phyloP scores from a whole-genome alignment of 1,140 invertebrate species.

The Apocrypta bakeri region DNA sequence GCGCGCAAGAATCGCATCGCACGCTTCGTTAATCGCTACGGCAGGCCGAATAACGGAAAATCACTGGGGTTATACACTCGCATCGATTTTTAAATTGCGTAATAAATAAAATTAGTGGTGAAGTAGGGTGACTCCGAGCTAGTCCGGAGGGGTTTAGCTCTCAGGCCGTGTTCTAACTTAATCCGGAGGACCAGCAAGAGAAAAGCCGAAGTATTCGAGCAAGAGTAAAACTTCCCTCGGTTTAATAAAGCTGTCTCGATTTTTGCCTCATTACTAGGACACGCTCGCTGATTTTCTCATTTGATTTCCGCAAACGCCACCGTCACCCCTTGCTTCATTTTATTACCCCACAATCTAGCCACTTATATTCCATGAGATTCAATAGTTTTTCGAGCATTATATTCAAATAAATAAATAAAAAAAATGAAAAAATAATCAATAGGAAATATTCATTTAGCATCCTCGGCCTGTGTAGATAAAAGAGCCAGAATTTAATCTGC shows the following conservation, averaged over 20 bases:
- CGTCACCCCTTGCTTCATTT: slow-evolving; percentile 20
- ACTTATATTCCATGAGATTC: no score
- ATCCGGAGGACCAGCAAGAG: slow-evolving; percentile 57
- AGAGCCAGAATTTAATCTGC: not conserved
- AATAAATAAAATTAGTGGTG: slow-evolving; percentile 72
- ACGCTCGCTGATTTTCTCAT: slow-evolving; percentile 64
- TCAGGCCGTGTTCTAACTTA: slow-evolving; percentile 64
- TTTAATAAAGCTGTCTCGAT: slow-evolving; percentile 73
- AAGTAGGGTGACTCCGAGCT: slow-evolving; percentile 61
- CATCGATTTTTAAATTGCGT: slow-evolving; percentile 73
- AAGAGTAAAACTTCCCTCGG: slow-evolving; percentile 63
- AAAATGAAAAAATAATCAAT: no score
- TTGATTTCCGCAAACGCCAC: slow-evolving; percentile 57
- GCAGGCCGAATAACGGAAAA: slow-evolving; percentile 44
- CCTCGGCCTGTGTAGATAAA: no score
- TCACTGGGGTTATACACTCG: slow-evolving; percentile 40
- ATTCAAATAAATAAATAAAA: no score
- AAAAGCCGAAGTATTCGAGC: not conserved
- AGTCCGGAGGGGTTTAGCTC: not conserved
- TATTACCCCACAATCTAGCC: not conserved
- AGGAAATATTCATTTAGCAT: no score
- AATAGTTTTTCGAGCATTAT: no score
- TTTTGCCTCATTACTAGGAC: slow-evolving; percentile 69
- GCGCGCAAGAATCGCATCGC: slow-evolving; percentile 7
- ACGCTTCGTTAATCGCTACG: slow-evolving; percentile 55